Percentiles rank a stretch among this genome's conserved stretches.
Conservation (phyloP, 2,797 vertebrate species). For the Scomberomorus guttatus region DNA sequence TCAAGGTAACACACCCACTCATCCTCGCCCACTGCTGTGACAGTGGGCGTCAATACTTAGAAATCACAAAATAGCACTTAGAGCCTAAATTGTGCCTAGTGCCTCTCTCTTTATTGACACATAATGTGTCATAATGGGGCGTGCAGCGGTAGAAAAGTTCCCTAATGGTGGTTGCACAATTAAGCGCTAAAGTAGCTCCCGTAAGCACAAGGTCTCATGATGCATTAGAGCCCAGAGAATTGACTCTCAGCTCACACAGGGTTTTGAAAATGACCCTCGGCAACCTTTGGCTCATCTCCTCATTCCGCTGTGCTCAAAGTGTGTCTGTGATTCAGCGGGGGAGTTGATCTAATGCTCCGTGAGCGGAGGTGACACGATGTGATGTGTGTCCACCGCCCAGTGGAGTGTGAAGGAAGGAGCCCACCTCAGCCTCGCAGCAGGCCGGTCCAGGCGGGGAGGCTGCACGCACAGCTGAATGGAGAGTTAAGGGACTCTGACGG, state of each 20-base stretch:
- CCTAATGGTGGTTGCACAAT: conserved; percentile 61
- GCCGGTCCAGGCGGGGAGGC: conserved; percentile 12
- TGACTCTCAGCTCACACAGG: conserved; percentile 37
- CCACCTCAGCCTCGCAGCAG: conserved; percentile 33
- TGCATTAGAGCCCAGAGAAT: conserved; percentile 68
- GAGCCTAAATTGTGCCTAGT: conserved; percentile 37
- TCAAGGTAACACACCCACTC: conserved; percentile 62
- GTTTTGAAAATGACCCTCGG: conserved; percentile 35
- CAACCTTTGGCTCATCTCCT: conserved; percentile 51
- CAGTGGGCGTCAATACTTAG: conserved; percentile 48
- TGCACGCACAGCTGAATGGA: conserved; percentile 34
- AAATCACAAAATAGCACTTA: conserved; percentile 66
- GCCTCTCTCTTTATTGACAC: conserved; percentile 52
- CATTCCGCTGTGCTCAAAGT: conserved; percentile 30
- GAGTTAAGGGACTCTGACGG: conserved; percentile 50
- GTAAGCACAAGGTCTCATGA: conserved; percentile 2
- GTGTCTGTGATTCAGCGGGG: conserved; percentile 42
- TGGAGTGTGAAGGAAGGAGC: conserved; percentile 58
- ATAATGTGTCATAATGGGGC: conserved; percentile 60
- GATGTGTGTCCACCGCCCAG: conserved; percentile 60
- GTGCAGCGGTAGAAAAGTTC: conserved; percentile 32
- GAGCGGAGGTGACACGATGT: conserved; percentile 64
- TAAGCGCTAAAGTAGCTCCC: conserved; percentile 45
- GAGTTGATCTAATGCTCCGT: conserved; percentile 69
- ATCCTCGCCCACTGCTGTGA: conserved; percentile 35